phyloP scores from a whole-genome alignment of 2,888 invertebrate genomes.

The Sialis lutaria region DNA sequence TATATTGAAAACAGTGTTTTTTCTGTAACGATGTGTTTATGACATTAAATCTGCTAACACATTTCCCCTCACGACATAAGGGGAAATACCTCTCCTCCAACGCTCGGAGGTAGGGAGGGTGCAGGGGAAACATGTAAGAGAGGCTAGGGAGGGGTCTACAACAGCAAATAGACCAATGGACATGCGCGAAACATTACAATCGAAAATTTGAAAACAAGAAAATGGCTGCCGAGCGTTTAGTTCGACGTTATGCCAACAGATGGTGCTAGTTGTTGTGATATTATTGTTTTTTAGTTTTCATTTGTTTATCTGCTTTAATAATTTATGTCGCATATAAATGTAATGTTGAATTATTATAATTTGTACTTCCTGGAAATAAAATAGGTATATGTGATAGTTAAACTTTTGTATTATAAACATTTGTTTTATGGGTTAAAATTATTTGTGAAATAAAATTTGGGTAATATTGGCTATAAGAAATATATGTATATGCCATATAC shows the following conservation, averaged over 20 bases:
- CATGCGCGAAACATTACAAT: background rate
- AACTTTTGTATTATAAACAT: too few species aligned
- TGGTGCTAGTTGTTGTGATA: background rate
- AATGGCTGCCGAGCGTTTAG: slow-evolving; percentile 1
- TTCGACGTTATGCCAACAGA: background rate
- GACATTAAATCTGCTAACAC: background rate
- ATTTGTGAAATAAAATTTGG: too few species aligned
- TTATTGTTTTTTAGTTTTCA: background rate
- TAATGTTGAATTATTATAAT: too few species aligned
- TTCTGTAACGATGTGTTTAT: slow-evolving; percentile 2
- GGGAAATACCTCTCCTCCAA: background rate
- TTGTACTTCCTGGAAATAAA: too few species aligned
- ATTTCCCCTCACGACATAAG: background rate
- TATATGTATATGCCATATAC: too few species aligned
- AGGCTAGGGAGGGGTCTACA: background rate
- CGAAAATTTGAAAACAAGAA: background rate
- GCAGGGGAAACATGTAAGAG: background rate
- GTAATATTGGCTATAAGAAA: too few species aligned
- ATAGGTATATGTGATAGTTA: too few species aligned
- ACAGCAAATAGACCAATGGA: background rate
- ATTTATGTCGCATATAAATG: too few species aligned
- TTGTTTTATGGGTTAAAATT: too few species aligned
- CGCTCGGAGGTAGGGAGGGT: background rate
- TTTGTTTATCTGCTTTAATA: too few species aligned
- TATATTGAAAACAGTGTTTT: background rate